Percentiles rank a stretch among this genome's conserved stretches.
phyloP scores from a whole-genome alignment of 2,797 vertebrate genomes.

The Dipus sagitta region DNA sequence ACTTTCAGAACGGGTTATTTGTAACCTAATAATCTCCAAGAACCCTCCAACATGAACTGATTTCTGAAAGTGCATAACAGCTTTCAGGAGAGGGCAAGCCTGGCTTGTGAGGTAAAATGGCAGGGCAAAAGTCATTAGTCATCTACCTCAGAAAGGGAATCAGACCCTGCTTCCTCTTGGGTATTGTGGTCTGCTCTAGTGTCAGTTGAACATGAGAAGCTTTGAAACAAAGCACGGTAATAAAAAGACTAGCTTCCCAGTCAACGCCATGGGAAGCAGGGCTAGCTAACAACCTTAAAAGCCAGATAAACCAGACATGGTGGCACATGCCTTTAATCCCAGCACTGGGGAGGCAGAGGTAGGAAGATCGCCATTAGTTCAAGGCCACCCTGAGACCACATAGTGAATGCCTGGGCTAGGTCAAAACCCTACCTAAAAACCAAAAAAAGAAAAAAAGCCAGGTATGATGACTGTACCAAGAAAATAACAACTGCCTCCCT shows the following conservation, averaged over 20 bases:
- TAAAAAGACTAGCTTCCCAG: constrained; percentile 23
- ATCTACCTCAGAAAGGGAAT: neutral
- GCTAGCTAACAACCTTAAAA: neutral
- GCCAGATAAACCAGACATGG: neutral
- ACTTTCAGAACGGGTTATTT: neutral
- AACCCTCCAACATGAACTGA: neutral
- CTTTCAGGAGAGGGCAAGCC: neutral
- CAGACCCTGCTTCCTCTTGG: neutral
- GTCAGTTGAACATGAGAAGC: neutral
- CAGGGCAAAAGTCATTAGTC: neutral
- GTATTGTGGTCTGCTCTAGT: neutral
- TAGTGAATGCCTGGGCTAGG: too few species aligned
- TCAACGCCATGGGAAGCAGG: constrained; percentile 5
- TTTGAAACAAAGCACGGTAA: constrained; percentile 19
- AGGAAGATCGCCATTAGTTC: too few species aligned
- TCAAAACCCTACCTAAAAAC: too few species aligned
- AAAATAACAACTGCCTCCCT: constrained; percentile 34
- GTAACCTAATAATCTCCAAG: neutral
- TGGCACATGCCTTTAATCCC: too few species aligned
- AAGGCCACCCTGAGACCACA: too few species aligned
- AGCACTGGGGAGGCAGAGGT: too few species aligned
- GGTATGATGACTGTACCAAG: neutral
- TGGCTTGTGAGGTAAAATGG: neutral
- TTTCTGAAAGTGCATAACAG: constrained; percentile 43
- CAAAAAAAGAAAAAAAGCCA: too few species aligned